phyloP scores from a whole-genome alignment of 2,888 invertebrate genomes.

The Lasioglossum leucozonium region DNA sequence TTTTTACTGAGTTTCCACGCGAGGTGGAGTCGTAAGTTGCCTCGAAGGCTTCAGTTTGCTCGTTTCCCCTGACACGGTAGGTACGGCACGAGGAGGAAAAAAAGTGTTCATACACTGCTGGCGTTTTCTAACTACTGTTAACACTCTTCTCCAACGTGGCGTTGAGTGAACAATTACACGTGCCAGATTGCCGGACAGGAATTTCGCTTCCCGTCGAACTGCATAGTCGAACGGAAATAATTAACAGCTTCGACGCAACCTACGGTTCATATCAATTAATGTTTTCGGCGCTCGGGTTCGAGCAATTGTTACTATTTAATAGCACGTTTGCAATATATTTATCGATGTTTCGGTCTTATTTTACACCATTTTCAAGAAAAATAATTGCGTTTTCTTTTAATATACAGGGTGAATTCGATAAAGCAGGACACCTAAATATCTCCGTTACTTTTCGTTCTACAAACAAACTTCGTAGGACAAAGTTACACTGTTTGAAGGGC shows the following conservation, averaged over 20 bases:
- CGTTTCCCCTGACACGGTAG: conserved; percentile 11
- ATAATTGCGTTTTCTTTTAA: too few relatives aligned
- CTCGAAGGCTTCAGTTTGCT: conserved; percentile 13
- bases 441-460: too few relatives aligned
- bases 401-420: too few relatives aligned
- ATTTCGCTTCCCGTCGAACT: neutral
- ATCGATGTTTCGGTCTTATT: too few relatives aligned
- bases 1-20: neutral
- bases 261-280: too few relatives aligned
- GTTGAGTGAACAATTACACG: neutral
- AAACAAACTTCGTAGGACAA: too few relatives aligned
- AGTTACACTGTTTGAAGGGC: too few relatives aligned
- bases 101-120: conserved; percentile 6
- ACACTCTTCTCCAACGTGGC: neutral
- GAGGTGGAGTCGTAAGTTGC: conserved; percentile 22
- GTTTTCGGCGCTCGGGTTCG: too few relatives aligned
- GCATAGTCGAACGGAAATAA: neutral
- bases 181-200: neutral
- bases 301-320: too few relatives aligned
- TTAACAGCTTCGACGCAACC: neutral
- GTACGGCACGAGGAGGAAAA: neutral
- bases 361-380: too few relatives aligned
- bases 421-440: too few relatives aligned
- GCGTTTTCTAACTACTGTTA: conserved; percentile 8
- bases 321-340: too few relatives aligned